Evolutionary conservation across 2,113 vertebrate genomes (phyloP), one percentile per base, ranked within the genome.

Genomic region (Gavia stellata): DNA sequence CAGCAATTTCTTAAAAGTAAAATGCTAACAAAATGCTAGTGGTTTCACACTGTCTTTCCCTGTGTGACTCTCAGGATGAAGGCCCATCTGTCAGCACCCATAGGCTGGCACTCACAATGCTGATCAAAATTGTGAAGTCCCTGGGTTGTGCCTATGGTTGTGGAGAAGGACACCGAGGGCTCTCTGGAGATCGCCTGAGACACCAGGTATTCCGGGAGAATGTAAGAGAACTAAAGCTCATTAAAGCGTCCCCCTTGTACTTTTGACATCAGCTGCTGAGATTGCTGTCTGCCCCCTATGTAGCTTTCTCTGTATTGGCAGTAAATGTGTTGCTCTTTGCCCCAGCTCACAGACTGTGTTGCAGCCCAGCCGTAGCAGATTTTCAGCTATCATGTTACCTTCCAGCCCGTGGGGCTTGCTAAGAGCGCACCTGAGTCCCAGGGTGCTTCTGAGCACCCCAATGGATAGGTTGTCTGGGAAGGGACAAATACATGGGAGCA

Each of bases 51-150:
- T 0, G 0, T 55, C 29, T 97, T 95, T 96, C 34, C 53, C 7
- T 93, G 58, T 70, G 17, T 92, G 71, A 53, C 14, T 44, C 36
- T 77, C 88, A 99, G 99, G 99, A 99, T 77, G 99, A 99, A 94
- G 98, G 96, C 47, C 97, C 97, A 6, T 97, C 98, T 42, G 84
- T 99, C 62, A 99, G 99, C 97, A 98, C 99, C 47, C 99, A 99
- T 97, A 99, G 98, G 89, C 97, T 99, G 93, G 99, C 99, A 74
- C 98, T 99, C 78, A 99, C 99, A 95, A 99, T 99, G 99, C 98
- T 99, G 34, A 99, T 99, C 84, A 99, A 99, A 98, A 99, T 99
- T 73, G 99, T 99, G 29, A 99, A 99, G 94, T 99, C 99, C 36
- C 96, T 99, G 96, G 99, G 99, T 26, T 99, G 99, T 91, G 99